A percentile compares a stretch with the other conserved stretches of the same genome.
These are phyloP conservation scores for Apamea monoglypha DNA, from an alignment of 2,888 invertebrate genomes.

Conservation along the genomic window DNA sequence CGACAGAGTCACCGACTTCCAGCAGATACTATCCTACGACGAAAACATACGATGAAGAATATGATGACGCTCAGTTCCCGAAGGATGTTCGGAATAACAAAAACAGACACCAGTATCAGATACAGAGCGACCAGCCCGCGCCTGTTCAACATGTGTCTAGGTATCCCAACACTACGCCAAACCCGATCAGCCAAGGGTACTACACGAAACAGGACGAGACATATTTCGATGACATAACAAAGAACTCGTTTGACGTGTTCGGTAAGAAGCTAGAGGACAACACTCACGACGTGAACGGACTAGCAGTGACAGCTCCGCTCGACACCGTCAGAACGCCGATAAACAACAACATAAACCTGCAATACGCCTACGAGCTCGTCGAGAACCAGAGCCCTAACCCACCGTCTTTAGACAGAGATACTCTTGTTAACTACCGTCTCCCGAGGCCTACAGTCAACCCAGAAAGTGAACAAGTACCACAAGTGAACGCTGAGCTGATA, in stretches of 20 bases:
- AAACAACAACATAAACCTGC: constrained; percentile 89
- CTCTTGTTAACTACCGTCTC: constrained; percentile 92
- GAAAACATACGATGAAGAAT: constrained; percentile 87
- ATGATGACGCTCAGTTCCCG: constrained; percentile 79
- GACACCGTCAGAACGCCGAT: constrained; percentile 87
- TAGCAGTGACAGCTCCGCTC: constrained; percentile 86
- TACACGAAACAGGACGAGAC: constrained; percentile 93
- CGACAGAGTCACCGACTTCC: constrained; percentile 88
- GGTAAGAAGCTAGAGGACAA: constrained; percentile 92
- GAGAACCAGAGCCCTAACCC: constrained; percentile 81
- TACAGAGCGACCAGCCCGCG: constrained; percentile 82
- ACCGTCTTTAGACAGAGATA: constrained; percentile 92
- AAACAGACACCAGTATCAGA: constrained; percentile 80
- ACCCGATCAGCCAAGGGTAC: constrained; percentile 91
- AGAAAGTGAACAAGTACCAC: constrained; percentile 90
- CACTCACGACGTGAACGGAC: constrained; percentile 85
- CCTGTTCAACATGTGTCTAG: constrained; percentile 78
- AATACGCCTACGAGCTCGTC: constrained; percentile 88
- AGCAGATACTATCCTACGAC: constrained; percentile 88
- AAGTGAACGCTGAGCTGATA: constrained; percentile 78
- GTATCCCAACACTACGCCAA: constrained; percentile 88
- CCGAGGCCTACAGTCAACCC: constrained; percentile 93
- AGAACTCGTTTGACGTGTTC: constrained; percentile 93
- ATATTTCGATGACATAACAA: constrained; percentile 93
- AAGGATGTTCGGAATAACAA: constrained; percentile 79